phyloP scores from a whole-genome alignment of 2,797 vertebrate species.

The Fratercula arctica region DNA sequence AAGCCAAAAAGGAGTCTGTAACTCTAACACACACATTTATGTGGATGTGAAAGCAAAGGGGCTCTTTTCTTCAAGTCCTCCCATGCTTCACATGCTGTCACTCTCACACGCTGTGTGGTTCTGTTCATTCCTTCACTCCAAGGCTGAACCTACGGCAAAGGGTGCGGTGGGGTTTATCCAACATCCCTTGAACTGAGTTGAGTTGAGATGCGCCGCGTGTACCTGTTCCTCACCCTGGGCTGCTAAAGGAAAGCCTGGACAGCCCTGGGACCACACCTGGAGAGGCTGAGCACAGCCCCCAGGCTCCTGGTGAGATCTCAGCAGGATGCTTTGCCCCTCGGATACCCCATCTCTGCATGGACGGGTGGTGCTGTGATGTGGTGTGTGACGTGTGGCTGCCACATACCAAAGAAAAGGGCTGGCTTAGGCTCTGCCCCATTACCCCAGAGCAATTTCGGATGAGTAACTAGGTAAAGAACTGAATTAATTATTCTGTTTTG shows the following conservation, averaged over 20 bases:
- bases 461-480: neutral
- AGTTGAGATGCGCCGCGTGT: neutral
- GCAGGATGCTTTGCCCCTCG: fast-evolving
- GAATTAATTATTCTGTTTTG: neutral
- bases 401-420: neutral
- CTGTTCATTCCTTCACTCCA: neutral
- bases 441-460: neutral
- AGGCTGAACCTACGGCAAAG: neutral
- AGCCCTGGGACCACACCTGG: neutral
- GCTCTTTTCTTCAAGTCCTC: neutral
- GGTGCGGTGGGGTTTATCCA: neutral
- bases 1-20: neutral
- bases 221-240: neutral
- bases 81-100: neutral
- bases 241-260: neutral
- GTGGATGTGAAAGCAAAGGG: neutral
- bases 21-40: neutral
- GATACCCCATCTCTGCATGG: neutral
- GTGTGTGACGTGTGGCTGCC: neutral
- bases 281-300: neutral
- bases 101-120: neutral
- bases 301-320: neutral
- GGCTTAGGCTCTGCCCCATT: neutral
- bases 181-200: neutral
- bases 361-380: neutral